Evolutionary conservation across 2,797 vertebrate species (phyloP).

Genomic region (Chanos chanos): DNA sequence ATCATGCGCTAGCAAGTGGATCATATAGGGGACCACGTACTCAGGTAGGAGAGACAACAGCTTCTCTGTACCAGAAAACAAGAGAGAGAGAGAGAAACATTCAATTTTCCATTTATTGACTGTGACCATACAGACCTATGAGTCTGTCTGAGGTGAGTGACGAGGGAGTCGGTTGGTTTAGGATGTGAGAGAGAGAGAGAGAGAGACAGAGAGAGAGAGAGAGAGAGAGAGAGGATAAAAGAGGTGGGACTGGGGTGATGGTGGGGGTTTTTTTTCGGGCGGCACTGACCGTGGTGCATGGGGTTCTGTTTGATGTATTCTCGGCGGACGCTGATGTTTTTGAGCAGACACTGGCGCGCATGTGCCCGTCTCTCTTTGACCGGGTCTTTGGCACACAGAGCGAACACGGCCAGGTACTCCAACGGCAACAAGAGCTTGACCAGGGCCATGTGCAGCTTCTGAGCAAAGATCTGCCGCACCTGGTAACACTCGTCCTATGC

Average conservation of each 20-base stretch:
- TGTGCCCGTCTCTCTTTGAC: conserved; percentile 97
- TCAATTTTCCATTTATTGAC: neutral
- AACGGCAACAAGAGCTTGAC: conserved; percentile 91
- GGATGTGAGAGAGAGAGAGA: fast-evolving
- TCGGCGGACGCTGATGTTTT: conserved; percentile 97
- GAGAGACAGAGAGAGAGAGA: too few species aligned
- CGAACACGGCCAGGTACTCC: conserved; percentile 97
- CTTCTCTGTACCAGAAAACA: conserved; percentile 78
- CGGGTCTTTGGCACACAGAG: conserved; percentile 97
- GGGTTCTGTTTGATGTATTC: conserved; percentile 98
- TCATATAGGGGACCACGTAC: conserved; percentile 97
- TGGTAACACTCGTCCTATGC: conserved; percentile 96
- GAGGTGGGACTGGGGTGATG: neutral
- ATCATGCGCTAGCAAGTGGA: conserved; percentile 95
- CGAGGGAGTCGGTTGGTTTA: too few species aligned
- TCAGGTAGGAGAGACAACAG: conserved; percentile 91
- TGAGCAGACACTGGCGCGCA: conserved; percentile 96
- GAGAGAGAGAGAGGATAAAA: neutral
- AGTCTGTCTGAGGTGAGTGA: neutral
- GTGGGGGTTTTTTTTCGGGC: too few species aligned
- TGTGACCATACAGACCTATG: neutral
- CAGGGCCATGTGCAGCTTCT: conserved; percentile 96
- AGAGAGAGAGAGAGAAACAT: neutral
- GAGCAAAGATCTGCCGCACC: conserved; percentile 97
- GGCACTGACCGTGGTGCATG: conserved; percentile 39